A percentile compares a stretch with the other conserved stretches of the same genome.
Conservation (phyloP, 1,140 invertebrate species). For the Pseudomyrmex concolor region DNA sequence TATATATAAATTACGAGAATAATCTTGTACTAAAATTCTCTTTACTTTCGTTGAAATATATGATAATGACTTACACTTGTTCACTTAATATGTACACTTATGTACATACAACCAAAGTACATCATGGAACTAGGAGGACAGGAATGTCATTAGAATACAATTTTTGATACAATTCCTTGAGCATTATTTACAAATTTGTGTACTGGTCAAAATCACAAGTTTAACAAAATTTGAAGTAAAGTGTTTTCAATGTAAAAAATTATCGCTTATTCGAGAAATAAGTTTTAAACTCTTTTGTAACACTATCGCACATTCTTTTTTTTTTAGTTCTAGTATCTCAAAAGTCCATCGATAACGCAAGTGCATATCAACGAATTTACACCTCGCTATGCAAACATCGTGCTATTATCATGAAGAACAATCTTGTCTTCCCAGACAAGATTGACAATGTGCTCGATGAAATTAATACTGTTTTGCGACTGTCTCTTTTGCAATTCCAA, state of each 20-base stretch:
- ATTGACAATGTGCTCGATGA: slow-evolving; percentile 33
- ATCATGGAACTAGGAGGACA: slow-evolving; percentile 4
- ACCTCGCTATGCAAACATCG: neutral
- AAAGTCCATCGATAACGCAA: neutral
- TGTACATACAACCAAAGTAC: slow-evolving; percentile 31
- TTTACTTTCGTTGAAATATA: slow-evolving; percentile 63
- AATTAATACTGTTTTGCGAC: slow-evolving; percentile 47
- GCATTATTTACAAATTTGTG: slow-evolving; percentile 52
- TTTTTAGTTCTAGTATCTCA: neutral
- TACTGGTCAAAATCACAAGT: slow-evolving; percentile 1
- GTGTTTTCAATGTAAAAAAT: too few relatives aligned
- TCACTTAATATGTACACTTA: slow-evolving; percentile 45
- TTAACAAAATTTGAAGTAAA: neutral
- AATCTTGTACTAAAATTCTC: slow-evolving; percentile 54
- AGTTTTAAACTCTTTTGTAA: neutral
- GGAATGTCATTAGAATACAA: slow-evolving; percentile 40
- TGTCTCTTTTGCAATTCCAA: neutral
- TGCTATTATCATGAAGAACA: slow-evolving; percentile 31
- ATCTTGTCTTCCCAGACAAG: neutral
- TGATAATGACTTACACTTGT: slow-evolving; percentile 41
- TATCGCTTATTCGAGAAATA: neutral
- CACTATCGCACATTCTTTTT: neutral
- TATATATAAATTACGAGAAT: slow-evolving; percentile 58
- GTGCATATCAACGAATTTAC: neutral
- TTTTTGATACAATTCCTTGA: slow-evolving; percentile 40